These are phyloP conservation scores for Bergia sp. DNA, from an alignment of 92 coral and sea anemone species.

Conservation along the genomic window DNA sequence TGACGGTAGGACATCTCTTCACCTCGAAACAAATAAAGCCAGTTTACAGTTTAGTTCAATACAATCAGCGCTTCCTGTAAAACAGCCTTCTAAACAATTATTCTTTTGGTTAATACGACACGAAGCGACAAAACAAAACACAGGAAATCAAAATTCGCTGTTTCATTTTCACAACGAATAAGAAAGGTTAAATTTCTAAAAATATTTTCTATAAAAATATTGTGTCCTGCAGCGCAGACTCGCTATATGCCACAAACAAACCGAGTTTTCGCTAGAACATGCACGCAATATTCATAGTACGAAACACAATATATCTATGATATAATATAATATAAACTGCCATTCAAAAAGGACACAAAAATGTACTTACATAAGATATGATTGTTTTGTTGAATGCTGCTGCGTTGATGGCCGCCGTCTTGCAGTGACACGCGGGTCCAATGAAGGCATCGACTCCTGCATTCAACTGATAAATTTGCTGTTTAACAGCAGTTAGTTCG, in stretches of 20 bases:
- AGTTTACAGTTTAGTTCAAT: background rate
- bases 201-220: no score
- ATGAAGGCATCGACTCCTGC: constrained; percentile 66
- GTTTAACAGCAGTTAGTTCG: constrained; percentile 55
- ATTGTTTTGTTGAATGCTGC: constrained; percentile 78
- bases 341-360: background rate
- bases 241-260: background rate
- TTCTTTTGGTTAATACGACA: background rate
- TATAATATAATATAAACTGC: background rate
- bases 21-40: background rate
- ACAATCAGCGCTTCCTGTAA: background rate
- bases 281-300: background rate
- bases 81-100: background rate
- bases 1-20: no score
- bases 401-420: constrained; percentile 71
- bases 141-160: no score
- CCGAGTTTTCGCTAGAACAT: background rate
- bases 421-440: constrained; percentile 72
- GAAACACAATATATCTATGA: background rate
- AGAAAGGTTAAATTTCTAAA: no score
- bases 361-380: constrained; percentile 74
- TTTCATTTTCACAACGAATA: no score
- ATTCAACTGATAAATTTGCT: constrained; percentile 64
- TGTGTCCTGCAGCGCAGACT: no score
- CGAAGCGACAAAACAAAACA: background rate